Evolutionary conservation across 2,888 invertebrate genomes (phyloP).

Genomic region (Sphaerophoria taeniata): DNA sequence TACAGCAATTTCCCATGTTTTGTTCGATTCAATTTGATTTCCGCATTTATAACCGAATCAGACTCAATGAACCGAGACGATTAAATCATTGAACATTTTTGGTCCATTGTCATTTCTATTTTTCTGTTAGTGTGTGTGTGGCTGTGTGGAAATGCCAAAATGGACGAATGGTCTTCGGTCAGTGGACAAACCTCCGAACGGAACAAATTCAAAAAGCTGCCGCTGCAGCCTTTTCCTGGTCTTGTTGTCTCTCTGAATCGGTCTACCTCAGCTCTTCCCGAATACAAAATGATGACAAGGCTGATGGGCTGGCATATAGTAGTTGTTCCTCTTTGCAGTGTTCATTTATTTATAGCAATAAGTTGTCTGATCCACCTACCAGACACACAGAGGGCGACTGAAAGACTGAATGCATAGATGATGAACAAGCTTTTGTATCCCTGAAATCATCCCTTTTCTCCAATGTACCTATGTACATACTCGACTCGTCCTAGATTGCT

Average conservation of each 20-base stretch:
- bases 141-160: constrained; percentile 27
- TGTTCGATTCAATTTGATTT: constrained; percentile 74
- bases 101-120: constrained; percentile 61
- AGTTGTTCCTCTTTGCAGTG: constrained; percentile 36
- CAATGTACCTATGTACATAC: not conserved
- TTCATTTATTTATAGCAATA: constrained; percentile 71
- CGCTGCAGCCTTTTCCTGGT: constrained; percentile 48
- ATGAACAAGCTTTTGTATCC: constrained; percentile 45
- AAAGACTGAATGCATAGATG: constrained; percentile 55
- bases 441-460: not conserved
- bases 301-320: not conserved
- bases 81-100: constrained; percentile 72
- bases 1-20: constrained; percentile 74
- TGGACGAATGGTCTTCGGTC: not conserved
- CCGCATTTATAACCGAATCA: constrained; percentile 74
- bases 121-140: not conserved
- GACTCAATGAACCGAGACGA: constrained; percentile 74
- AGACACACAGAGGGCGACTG: constrained; percentile 30
- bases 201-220: constrained; percentile 62
- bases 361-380: constrained; percentile 71
- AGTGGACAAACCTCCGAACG: constrained; percentile 24
- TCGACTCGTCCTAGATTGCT: constrained; percentile 20
- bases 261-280: too few species aligned
- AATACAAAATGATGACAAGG: constrained; percentile 13
- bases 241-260: not conserved